Base-by-base conservation (phyloP, 2,797 vertebrate species). In the Chelonia mydas region DNA sequence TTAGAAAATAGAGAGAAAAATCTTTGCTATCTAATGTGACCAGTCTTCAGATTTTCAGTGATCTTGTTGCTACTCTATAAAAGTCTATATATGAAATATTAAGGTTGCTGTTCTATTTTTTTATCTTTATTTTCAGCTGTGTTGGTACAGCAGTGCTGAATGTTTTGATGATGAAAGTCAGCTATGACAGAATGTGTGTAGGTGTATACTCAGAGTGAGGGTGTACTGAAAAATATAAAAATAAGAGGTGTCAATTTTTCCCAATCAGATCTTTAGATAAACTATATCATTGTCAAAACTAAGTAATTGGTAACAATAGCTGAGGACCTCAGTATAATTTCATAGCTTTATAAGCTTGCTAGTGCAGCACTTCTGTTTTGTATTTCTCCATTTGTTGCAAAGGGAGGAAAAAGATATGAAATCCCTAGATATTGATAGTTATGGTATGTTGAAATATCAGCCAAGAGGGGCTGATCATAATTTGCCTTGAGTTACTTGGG, bases 401-500 rank as follows among this genome's bases (percentile, higher is more conserved):
- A 2, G 89, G 81, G 84, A 81, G 94, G 94, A 96, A 95, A 68
- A 89, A 95, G 92, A 95, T 91, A 94, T 0, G 25, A 88, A 96
- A 96, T 94, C 85, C 87, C 87, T 94, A 90, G 92, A 93, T 96
- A 92, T 25, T 25, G 51, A 37, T 84, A 50, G 45, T 3, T 95
- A 49, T 50, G 88, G 90, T 91, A 84, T 85, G 78, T 91, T 96
- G 86, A 90, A 96, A 81, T 84, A 93, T 92, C 87, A 95, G 86
- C 78, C 91, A 89, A 68, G 78, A 97, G 85, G 91, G 5, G 88
- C 83, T 93, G 79, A 95, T 88, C 59, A 81, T 87, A 53, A 91
- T 94, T 96, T 96, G 93, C 92, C 93, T 97, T 51, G 81, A 89
- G 90, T 96, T 96, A 87, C 80, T 90, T 96, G 93, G 94, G 91